Conservation (phyloP, 2,797 vertebrate species). For the Thripadectes ignobilis region DNA sequence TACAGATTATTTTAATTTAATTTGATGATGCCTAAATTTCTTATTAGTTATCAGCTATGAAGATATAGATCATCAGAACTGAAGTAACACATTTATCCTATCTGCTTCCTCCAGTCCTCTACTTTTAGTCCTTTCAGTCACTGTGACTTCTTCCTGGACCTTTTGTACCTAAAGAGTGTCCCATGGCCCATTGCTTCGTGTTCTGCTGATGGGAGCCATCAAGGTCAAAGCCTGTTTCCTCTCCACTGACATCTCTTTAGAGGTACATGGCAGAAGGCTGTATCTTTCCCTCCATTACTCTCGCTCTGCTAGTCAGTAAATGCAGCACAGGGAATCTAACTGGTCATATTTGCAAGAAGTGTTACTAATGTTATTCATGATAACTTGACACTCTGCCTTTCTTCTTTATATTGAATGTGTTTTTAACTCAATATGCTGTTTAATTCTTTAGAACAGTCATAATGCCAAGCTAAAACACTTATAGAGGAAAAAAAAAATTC, state of each 20-base stretch:
- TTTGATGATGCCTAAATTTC: not conserved
- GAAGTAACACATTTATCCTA: not conserved
- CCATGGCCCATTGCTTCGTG: fast-evolving
- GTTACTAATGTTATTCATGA: not conserved
- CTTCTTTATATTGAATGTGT: not conserved
- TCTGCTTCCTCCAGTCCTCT: fast-evolving
- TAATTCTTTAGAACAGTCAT: not conserved
- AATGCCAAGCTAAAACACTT: not conserved
- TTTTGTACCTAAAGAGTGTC: not conserved
- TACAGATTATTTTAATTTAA: not conserved
- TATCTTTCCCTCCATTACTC: not conserved
- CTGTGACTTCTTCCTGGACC: not conserved
- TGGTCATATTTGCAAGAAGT: not conserved
- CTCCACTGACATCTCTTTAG: not conserved
- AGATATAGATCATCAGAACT: not conserved
- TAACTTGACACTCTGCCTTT: not conserved
- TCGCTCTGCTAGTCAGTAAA: not conserved
- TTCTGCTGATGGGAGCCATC: not conserved
- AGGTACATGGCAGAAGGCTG: not conserved
- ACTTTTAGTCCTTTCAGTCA: not conserved
- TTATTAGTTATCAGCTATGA: not conserved
- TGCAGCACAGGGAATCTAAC: not conserved
- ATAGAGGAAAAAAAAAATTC: not conserved
- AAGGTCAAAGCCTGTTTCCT: not conserved
- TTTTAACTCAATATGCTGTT: not conserved